Evolutionary conservation across 2,797 vertebrate species (phyloP).

Genomic region (Xiphorhynchus erythropygius): DNA sequence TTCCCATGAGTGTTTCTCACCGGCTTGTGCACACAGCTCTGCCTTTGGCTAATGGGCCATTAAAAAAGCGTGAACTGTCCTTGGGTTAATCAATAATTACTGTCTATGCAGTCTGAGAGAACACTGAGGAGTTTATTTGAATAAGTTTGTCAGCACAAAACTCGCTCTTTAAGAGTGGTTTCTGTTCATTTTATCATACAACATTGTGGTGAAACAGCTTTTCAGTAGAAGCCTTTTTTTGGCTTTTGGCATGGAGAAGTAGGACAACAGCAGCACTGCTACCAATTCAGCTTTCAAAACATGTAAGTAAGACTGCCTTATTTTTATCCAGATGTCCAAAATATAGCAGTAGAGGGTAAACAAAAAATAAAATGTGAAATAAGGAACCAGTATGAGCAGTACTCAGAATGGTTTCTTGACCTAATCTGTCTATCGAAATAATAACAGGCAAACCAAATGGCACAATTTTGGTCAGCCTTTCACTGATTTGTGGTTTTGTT

Average conservation of each 20-base stretch:
- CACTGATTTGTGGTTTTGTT: not conserved
- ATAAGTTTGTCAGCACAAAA: not conserved
- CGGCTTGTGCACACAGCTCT: not conserved
- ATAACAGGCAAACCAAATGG: not conserved
- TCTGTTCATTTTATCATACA: not conserved
- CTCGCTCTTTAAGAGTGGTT: not conserved
- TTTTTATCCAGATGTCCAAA: not conserved
- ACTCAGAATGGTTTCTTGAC: not conserved
- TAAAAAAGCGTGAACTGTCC: accelerated
- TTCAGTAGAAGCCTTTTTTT: not conserved
- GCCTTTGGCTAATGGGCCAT: not conserved
- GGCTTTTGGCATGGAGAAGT: not conserved
- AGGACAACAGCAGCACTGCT: not conserved
- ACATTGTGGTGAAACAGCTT: not conserved
- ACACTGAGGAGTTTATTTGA: not conserved
- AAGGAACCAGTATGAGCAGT: not conserved
- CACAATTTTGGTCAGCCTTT: not conserved
- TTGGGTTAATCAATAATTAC: not conserved
- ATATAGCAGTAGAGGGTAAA: not conserved
- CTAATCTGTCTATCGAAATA: not conserved
- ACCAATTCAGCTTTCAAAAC: not conserved
- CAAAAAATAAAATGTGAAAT: not conserved
- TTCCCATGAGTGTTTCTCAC: not conserved
- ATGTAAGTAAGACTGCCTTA: not conserved
- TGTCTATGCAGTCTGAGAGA: not conserved